Evolutionary conservation across 2,113 vertebrate genomes (phyloP).

Genomic region (Serinus canaria): DNA sequence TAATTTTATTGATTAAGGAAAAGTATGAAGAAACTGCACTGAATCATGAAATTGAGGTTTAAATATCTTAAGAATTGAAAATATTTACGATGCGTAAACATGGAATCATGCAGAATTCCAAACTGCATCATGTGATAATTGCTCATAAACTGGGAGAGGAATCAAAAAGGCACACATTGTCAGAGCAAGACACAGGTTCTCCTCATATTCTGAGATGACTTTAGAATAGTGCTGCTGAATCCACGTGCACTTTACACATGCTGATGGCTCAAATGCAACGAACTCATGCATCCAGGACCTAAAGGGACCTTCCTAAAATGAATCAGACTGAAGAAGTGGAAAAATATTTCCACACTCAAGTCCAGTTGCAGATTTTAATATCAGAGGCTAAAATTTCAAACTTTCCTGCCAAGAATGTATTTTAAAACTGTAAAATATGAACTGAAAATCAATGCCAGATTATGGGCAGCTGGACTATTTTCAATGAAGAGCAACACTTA

Average conservation of each 20-base stretch:
- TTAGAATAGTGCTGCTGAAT: neutral
- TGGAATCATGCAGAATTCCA: neutral
- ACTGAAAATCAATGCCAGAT: slow-evolving; percentile 25
- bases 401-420: neutral
- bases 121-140: neutral
- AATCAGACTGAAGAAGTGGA: neutral
- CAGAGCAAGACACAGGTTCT: neutral
- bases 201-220: neutral
- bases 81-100: neutral
- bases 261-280: neutral
- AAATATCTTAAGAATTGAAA: neutral
- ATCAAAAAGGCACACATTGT: neutral
- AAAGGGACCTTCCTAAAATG: neutral
- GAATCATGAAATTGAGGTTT: neutral
- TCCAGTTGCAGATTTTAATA: slow-evolving; percentile 18
- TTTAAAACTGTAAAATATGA: slow-evolving; percentile 26
- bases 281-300: neutral
- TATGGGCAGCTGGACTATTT: slow-evolving; percentile 1
- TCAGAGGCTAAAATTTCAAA: neutral
- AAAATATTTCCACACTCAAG: slow-evolving; percentile 2
- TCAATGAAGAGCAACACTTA: neutral
- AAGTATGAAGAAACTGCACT: neutral
- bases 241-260: fast-evolving
- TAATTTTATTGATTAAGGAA: neutral
- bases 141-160: neutral